These are phyloP conservation scores for Trichopoda pennipes DNA, from an alignment of 2,888 invertebrate genomes.

Conservation along the genomic window DNA sequence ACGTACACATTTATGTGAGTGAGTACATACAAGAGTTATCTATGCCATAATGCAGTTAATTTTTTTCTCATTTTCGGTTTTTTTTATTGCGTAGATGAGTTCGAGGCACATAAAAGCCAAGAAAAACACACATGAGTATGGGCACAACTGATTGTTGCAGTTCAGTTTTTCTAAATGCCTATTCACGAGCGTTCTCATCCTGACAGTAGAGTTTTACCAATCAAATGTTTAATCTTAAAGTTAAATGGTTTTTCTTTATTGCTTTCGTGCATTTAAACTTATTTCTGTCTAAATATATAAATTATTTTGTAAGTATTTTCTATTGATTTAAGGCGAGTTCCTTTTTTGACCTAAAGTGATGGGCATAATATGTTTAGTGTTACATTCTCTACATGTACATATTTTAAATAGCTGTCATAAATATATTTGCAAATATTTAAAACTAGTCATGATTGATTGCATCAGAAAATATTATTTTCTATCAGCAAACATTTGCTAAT, in stretches of 20 bases:
- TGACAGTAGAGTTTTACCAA: constrained; percentile 42
- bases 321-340: constrained; percentile 16
- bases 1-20: constrained; percentile 46
- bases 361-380: not conserved
- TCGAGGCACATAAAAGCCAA: constrained; percentile 2
- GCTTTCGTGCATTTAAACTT: constrained; percentile 3
- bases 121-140: constrained; percentile 43
- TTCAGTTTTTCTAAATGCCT: constrained; percentile 43
- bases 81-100: constrained; percentile 32
- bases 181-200: constrained; percentile 1
- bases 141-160: constrained; percentile 54
- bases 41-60: constrained; percentile 46
- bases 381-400: not conserved
- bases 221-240: constrained; percentile 63
- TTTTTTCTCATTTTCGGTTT: constrained; percentile 12
- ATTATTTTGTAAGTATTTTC: constrained; percentile 22
- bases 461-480: too few species aligned
- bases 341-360: not conserved
- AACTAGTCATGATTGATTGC: too few species aligned
- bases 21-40: constrained; percentile 41
- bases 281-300: constrained; percentile 34
- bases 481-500: too few species aligned
- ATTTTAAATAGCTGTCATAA: too few species aligned
- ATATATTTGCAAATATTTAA: too few species aligned
- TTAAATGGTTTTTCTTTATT: constrained; percentile 55